Evolutionary conservation across 2,113 vertebrate genomes (phyloP), one percentile per base, ranked within the genome.

Genomic region (Alligator sinensis): DNA sequence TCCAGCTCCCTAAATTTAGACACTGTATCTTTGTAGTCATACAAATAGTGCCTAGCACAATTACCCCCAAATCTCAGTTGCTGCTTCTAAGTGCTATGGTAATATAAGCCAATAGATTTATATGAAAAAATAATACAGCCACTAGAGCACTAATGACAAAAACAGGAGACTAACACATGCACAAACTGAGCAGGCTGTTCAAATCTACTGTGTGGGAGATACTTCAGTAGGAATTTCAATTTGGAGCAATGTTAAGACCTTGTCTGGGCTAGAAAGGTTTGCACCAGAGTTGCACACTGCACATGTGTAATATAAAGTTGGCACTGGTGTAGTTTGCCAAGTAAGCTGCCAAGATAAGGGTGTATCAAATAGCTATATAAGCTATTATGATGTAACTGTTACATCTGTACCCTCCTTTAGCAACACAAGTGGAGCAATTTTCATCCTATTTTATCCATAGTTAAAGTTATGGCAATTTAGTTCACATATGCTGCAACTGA

Each of bases 151-250:
- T 13, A 12, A 72, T 72, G 21, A 4, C 34, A 72, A 22, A 72
- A 72, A 38, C 70, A 38, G n/a, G 19, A 11, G 10, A 38, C 38
- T 70, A 34, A 70, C 19, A 70, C 19, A 70, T 38, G 68, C 68
- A n/a, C 22, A 22, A 19, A 38, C 30, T 70, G 68, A 70, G 38
- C 30, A 6, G 19, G 68, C 9, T 47, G 47, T 19, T 34, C 18
- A 70, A 19, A 22, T 10, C 19, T 70, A 22, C 38, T 60, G 59
- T 85, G 64, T 47, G 75, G 60, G 87, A 93, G 90, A 89, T 70
- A 94, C 90, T 96, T 89, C 90, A 92, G 84, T 63, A 88, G 92
- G 82, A 28, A 77, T 74, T 87, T 94, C 84, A 61, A 83, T 60
- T 88, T 38, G 17, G 61, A 70, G 30, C 90, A 76, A 72, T 58